Conservation (phyloP, 2,113 vertebrate genomes). For the Pterocles orientalis region DNA sequence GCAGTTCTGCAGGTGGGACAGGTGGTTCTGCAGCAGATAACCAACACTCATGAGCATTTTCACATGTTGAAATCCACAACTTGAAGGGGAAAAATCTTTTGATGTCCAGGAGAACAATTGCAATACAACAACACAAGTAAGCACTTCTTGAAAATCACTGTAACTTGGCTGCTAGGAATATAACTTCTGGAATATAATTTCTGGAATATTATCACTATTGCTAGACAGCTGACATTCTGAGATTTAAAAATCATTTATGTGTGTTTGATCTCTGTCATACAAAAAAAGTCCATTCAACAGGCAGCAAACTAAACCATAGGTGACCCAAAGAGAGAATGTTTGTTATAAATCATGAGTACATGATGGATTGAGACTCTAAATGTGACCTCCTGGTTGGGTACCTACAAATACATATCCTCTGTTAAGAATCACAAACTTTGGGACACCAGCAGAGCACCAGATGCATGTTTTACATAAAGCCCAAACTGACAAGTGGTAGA, state of each 20-base stretch:
- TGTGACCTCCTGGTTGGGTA: background rate
- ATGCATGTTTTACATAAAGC: background rate
- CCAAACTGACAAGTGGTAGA: background rate
- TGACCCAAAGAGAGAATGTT: slow-evolving; percentile 7
- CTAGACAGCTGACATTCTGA: background rate
- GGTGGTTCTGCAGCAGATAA: background rate
- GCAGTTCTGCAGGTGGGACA: background rate
- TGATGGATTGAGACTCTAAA: background rate
- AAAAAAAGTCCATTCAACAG: background rate
- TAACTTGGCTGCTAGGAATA: background rate
- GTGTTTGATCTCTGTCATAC: background rate
- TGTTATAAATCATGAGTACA: slow-evolving; percentile 36
- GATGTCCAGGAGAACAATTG: background rate
- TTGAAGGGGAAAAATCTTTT: background rate
- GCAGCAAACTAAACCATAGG: background rate
- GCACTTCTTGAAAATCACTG: background rate
- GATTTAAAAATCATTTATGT: background rate
- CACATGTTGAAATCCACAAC: background rate
- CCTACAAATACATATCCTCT: background rate
- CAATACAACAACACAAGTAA: background rate
- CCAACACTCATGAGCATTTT: background rate
- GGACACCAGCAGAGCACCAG: background rate
- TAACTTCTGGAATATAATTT: background rate
- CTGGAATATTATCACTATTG: background rate
- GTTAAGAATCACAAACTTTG: background rate